A percentile compares a stretch with the other conserved stretches of the same genome.
These are phyloP conservation scores for Ceratosolen solmsi DNA, from an alignment of 1,140 invertebrate genomes.

Conservation along the genomic window DNA sequence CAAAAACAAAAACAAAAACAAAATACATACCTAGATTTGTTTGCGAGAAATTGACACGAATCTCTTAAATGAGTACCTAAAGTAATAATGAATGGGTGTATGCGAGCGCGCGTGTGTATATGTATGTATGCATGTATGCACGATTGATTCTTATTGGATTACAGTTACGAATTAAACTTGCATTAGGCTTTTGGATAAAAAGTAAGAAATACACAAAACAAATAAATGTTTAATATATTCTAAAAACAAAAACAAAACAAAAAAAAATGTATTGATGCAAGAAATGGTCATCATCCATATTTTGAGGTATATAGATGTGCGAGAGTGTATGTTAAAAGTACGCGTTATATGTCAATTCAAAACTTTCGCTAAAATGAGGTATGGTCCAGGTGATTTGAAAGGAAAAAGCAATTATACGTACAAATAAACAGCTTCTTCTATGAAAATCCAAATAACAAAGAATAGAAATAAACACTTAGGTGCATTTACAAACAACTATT, in stretches of 20 bases:
- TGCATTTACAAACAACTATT: background rate
- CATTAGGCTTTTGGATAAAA: no score
- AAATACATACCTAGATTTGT: background rate
- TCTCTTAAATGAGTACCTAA: background rate
- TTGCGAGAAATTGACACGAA: background rate
- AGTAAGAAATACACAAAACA: slow-evolving; percentile 1
- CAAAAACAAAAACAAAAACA: no score
- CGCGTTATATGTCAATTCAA: slow-evolving; percentile 12
- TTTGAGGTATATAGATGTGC: slow-evolving; percentile 5
- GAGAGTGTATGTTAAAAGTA: background rate
- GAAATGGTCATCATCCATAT: slow-evolving; percentile 1
- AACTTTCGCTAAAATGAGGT: slow-evolving; percentile 27
- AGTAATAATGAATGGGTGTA: no score
- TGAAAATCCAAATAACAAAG: background rate
- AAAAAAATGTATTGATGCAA: background rate
- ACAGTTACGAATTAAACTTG: background rate
- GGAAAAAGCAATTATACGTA: background rate
- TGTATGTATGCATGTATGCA: no score
- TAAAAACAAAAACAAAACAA: no score
- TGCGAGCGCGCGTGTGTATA: no score
- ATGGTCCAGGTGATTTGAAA: background rate
- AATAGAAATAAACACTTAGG: background rate
- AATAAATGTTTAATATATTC: slow-evolving; percentile 43
- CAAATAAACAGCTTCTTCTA: slow-evolving; percentile 18
- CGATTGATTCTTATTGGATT: slow-evolving; percentile 7